A percentile compares a stretch with the other conserved stretches of the same genome.
Evolutionary conservation across 2,797 vertebrate species (phyloP).

Genomic region (Periophthalmus magnuspinnatus): DNA sequence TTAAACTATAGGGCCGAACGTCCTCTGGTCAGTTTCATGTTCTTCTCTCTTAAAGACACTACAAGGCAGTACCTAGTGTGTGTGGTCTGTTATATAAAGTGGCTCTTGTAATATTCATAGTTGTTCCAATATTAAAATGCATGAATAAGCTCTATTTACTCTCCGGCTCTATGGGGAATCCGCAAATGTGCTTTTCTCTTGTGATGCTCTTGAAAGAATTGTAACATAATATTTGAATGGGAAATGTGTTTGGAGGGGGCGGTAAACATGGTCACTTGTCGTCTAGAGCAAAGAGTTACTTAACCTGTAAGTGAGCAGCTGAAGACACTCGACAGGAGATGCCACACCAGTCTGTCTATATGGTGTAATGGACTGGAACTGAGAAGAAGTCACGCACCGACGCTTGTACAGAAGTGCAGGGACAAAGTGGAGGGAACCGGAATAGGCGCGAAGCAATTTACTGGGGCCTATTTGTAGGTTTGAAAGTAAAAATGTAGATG

Average conservation of each 20-base stretch:
- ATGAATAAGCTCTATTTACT: slow-evolving; percentile 21
- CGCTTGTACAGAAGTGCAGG: slow-evolving; percentile 19
- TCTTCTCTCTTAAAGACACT: neutral
- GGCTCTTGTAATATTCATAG: slow-evolving; percentile 15
- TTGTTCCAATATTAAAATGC: slow-evolving; percentile 15
- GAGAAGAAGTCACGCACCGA: slow-evolving; percentile 31
- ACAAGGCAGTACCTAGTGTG: slow-evolving; percentile 1
- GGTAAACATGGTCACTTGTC: slow-evolving; percentile 7
- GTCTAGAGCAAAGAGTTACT: slow-evolving; percentile 4
- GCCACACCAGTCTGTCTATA: slow-evolving; percentile 46
- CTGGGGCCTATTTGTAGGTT: neutral
- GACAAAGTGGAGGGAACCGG: slow-evolving; percentile 13
- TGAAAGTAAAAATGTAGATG: neutral
- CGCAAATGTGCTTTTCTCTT: slow-evolving; percentile 13
- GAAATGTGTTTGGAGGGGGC: neutral
- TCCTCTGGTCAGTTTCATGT: neutral
- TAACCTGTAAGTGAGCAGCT: slow-evolving; percentile 47
- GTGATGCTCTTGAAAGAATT: slow-evolving; percentile 7
- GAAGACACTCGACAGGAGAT: slow-evolving; percentile 26
- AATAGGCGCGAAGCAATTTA: neutral
- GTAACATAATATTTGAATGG: neutral
- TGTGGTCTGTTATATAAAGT: slow-evolving; percentile 14
- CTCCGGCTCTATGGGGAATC: slow-evolving; percentile 15
- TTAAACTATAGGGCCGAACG: neutral
- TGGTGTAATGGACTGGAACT: slow-evolving; percentile 53